Evolutionary conservation across 2,888 invertebrate species (phyloP), one percentile per base, ranked within the genome.

Genomic region (Crioceris asparagi): DNA sequence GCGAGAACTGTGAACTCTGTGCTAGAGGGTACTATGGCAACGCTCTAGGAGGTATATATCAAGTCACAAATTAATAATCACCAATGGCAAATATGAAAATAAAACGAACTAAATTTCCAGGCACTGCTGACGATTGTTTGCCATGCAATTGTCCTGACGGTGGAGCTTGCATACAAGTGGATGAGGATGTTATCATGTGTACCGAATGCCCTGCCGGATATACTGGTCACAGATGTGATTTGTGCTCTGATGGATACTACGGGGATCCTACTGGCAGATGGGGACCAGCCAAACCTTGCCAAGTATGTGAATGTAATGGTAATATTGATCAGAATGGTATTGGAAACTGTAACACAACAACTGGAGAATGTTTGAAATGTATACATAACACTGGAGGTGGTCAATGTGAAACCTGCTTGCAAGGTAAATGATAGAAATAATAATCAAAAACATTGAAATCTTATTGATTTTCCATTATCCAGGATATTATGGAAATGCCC

Each of bases 261-360:
- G 53, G 53, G 2, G 51, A 53, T 41, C 53, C 53, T 1, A 44
- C 39, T 5, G 86, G 86, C 1, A 67, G 74, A 36, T 69, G 72
- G 45, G 75, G 76, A 1, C 64, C 69, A 1, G 75, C 79, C 8
- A 75, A 78, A 26, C 79, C 84, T 35, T 92, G 96, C 55, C 74
- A 75, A 44, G 76, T 79, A 26, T 98, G 97, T 59, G 83, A 88
- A 48, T 98, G 97, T 57, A 93, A 91, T 55, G 82, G 83, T 17
- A 96, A 96, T 57, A 87, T 91, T 16, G 92, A 93, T 59, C 78
- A 82, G 0, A 98, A 98, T 61, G 93, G 90, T 2, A 91, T 98
- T 6, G 92, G 92, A 29, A 98, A 97, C 65, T 98, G 98, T 61
- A 87, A 98, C 64, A 76, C 91, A n/a, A 86, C 85, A 1, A 87